Conservation (phyloP, 2,113 vertebrate genomes). For the Otis tarda region DNA sequence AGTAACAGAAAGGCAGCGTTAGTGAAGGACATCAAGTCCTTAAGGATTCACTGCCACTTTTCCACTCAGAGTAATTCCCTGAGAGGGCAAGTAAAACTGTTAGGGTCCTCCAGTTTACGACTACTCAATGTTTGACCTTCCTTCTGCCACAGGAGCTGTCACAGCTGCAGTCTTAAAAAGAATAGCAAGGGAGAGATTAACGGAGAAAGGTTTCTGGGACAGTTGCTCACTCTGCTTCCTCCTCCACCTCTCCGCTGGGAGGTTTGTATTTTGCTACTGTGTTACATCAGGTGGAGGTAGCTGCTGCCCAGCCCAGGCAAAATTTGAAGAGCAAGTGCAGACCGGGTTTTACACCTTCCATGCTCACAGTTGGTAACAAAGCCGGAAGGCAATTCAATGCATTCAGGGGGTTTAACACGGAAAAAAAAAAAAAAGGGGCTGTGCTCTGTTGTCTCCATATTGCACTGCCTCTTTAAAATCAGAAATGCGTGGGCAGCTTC, state of each 20-base stretch:
- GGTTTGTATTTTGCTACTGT: background rate
- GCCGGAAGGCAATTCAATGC: background rate
- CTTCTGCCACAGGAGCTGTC: background rate
- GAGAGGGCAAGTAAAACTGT: background rate
- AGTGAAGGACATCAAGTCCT: background rate
- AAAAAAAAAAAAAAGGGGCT: background rate
- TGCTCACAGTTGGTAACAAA: background rate
- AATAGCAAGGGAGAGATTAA: background rate
- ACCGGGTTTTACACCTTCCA: background rate
- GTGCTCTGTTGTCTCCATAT: background rate
- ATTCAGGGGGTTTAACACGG: background rate
- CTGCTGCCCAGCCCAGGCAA: background rate
- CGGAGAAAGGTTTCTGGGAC: background rate
- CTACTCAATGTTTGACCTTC: background rate
- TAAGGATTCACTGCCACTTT: background rate
- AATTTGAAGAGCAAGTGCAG: background rate
- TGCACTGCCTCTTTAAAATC: constrained; percentile 71
- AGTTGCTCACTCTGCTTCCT: background rate
- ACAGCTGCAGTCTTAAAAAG: background rate
- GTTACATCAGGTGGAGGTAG: background rate
- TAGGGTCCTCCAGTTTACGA: background rate
- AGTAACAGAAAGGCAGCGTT: background rate
- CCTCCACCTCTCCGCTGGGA: background rate
- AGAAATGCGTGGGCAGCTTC: constrained; percentile 52
- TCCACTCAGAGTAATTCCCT: background rate